Conservation (phyloP, 2,888 invertebrate species). For the Apamea epomidion region DNA sequence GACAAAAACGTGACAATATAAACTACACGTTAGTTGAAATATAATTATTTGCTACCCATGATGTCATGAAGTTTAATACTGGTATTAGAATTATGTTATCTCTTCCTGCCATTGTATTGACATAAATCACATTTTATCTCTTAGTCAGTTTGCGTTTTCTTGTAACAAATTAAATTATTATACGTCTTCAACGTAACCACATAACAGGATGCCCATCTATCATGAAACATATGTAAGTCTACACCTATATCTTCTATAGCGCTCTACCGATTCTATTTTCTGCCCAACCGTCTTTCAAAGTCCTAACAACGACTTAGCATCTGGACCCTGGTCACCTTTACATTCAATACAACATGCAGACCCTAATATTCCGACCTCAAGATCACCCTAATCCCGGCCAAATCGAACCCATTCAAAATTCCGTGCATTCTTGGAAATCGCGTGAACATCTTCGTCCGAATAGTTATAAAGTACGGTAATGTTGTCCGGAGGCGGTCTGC, state of each 20-base stretch:
- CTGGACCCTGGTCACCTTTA: constrained; percentile 7
- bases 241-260: background rate
- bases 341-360: constrained; percentile 32
- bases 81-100: constrained; percentile 49
- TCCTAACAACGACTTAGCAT: background rate
- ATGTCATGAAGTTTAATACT: constrained; percentile 31
- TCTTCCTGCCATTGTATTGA: constrained; percentile 48
- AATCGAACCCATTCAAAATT: constrained; percentile 51
- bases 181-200: background rate
- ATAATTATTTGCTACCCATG: constrained; percentile 17
- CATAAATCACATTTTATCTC: constrained; percentile 39
- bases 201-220: constrained; percentile 5
- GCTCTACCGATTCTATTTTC: background rate
- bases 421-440: constrained; percentile 59
- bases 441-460: constrained; percentile 55
- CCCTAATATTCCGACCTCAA: constrained; percentile 12
- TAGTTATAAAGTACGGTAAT: constrained; percentile 59
- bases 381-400: constrained; percentile 50
- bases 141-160: constrained; percentile 17
- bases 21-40: background rate
- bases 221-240: background rate
- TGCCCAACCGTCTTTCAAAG: background rate
- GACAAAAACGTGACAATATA: constrained; percentile 1
- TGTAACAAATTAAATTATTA: constrained; percentile 20
- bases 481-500: constrained; percentile 59